Conservation (phyloP, 2,888 invertebrate genomes). For the Pterostichus madidus region DNA sequence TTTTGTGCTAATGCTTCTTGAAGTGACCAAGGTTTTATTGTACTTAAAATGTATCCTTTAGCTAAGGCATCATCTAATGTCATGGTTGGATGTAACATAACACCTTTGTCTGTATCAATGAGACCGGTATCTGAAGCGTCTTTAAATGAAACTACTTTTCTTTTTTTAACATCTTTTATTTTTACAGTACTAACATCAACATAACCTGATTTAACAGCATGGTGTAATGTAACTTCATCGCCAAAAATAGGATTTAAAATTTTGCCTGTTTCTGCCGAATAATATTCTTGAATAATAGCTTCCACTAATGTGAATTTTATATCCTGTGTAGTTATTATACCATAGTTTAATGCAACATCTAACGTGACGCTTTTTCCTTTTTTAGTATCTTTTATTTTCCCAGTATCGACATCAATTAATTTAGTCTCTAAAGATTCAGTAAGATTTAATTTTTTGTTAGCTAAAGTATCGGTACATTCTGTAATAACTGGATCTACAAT, state of each 20-base stretch:
- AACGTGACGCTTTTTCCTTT: slow-evolving; percentile 85
- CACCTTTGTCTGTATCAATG: slow-evolving; percentile 85
- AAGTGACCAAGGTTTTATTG: slow-evolving; percentile 88
- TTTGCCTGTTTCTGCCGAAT: slow-evolving; percentile 85
- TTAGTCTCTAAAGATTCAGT: slow-evolving; percentile 86
- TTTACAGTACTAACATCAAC: slow-evolving; percentile 86
- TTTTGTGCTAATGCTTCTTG: slow-evolving; percentile 91
- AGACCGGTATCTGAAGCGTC: slow-evolving; percentile 86
- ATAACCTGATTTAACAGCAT: slow-evolving; percentile 86
- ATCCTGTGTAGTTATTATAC: slow-evolving; percentile 85
- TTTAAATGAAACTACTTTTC: slow-evolving; percentile 83
- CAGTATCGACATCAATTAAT: slow-evolving; percentile 84
- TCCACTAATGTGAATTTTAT: slow-evolving; percentile 87
- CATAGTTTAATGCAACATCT: slow-evolving; percentile 84
- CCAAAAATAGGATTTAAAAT: slow-evolving; percentile 89
- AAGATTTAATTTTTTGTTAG: slow-evolving; percentile 85
- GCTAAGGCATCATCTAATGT: slow-evolving; percentile 89
- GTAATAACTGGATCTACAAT: slow-evolving; percentile 91
- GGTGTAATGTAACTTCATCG: slow-evolving; percentile 85
- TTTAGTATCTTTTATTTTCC: slow-evolving; percentile 86
- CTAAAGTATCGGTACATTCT: slow-evolving; percentile 88
- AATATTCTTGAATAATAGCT: slow-evolving; percentile 88
- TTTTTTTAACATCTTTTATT: slow-evolving; percentile 86
- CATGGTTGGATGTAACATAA: slow-evolving; percentile 84
- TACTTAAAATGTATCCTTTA: slow-evolving; percentile 89